A percentile compares a stretch with the other conserved stretches of the same genome.
Conservation (phyloP, 2,797 vertebrate genomes). For the Poecilia wingei region DNA sequence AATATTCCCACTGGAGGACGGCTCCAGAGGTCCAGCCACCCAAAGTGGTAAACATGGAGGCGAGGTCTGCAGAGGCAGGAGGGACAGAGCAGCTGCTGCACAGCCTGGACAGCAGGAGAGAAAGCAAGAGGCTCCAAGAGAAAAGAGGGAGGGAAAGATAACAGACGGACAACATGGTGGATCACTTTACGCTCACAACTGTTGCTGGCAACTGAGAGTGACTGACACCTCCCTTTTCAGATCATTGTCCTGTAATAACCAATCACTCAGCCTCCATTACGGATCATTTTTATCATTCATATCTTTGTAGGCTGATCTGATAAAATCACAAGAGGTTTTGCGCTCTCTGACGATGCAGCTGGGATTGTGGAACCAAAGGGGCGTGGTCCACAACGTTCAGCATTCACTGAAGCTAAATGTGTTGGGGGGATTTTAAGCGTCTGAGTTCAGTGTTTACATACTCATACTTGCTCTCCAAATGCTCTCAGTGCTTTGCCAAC, state of each 20-base stretch:
- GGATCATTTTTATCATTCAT: not conserved
- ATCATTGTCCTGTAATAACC: not conserved
- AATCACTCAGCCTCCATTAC: not conserved
- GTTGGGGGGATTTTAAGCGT: not conserved
- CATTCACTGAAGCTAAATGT: not conserved
- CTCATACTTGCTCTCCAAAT: not conserved
- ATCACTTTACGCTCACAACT: conserved; percentile 54
- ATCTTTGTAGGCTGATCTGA: not conserved
- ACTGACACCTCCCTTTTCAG: not conserved
- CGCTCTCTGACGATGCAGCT: not conserved
- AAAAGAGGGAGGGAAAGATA: conserved; percentile 29
- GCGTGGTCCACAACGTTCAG: not conserved
- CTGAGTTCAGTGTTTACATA: not conserved
- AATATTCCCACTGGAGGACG: conserved; percentile 53
- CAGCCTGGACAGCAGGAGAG: not conserved
- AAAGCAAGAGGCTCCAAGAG: not conserved
- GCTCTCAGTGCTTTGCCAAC: not conserved
- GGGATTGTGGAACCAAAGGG: not conserved
- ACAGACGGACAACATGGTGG: conserved; percentile 40
- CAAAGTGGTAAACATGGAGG: conserved; percentile 47
- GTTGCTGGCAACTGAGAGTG: conserved; percentile 27
- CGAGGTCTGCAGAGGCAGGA: conserved; percentile 13
- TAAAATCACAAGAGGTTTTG: not conserved
- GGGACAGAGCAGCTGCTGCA: not conserved
- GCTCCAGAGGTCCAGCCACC: conserved; percentile 32